Evolutionary conservation across 1,140 invertebrate genomes (phyloP), one percentile per base, ranked within the genome.

Genomic region (Plutomurus gul): DNA sequence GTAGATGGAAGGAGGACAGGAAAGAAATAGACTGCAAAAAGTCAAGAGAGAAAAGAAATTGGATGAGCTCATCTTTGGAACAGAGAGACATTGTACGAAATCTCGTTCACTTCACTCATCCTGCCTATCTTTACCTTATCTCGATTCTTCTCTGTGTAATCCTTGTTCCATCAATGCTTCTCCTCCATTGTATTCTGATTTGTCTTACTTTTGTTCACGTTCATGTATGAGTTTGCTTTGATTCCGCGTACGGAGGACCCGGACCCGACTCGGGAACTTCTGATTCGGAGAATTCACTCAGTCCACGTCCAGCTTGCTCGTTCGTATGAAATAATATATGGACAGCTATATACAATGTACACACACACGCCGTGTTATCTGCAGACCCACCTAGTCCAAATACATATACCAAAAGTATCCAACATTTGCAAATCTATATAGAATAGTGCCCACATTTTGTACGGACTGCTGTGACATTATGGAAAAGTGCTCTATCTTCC

Each of bases 61-160:
- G 27, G 27, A 33, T 65, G 27, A 33, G 56, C 18, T 33, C 16
- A 33, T 13, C 27, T 30, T 65, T 11, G 36, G 36, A 30, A 33
- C 13, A 33, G 16, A 4, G 13, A 65, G 8, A 30, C 43, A 65
- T 16, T 11, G 51, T n/a, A 56, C 22, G 16, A 36, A 33, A 65
- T n/a, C 27, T n/a, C 56, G n/a, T n/a, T 33, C 56, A 65, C 56
- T 33, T 65, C 56, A 33, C 56, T 65, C 56, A 65, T 30, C 36
- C 13, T 65, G n/a, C 5, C 25, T 33, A 36, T 65, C 56, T 33
- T 65, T n/a, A n/a, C n/a, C n/a, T n/a, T n/a, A n/a, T n/a, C n/a
- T n/a, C n/a, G n/a, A n/a, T n/a, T n/a, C n/a, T n/a, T 60, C 25
- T 16, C 25, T 16, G 25, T n/a, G 13, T 65, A 16, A n/a, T 65